phyloP scores from a whole-genome alignment of 2,113 vertebrate species.

The Jacana jacana region DNA sequence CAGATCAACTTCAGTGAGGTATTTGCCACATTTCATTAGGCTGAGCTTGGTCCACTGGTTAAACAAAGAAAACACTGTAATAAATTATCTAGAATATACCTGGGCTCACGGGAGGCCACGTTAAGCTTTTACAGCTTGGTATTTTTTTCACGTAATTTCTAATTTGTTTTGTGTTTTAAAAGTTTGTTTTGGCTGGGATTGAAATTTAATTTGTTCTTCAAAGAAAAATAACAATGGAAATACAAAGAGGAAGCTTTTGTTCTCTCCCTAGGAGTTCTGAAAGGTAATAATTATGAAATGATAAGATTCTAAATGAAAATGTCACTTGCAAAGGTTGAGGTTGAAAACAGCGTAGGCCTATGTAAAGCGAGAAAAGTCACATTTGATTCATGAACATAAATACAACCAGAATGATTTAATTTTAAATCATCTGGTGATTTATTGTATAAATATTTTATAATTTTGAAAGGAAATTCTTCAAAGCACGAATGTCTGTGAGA shows the following conservation, averaged over 20 bases:
- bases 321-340: slow-evolving; percentile 78
- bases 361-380: slow-evolving; percentile 70
- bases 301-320: slow-evolving; percentile 83
- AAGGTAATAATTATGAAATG: slow-evolving; percentile 83
- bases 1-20: background rate
- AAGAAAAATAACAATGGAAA: slow-evolving; percentile 76
- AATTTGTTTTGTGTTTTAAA: slow-evolving; percentile 73
- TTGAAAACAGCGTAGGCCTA: slow-evolving; percentile 68
- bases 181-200: slow-evolving; percentile 75
- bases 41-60: slow-evolving; percentile 3
- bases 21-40: background rate
- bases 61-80: slow-evolving; percentile 64
- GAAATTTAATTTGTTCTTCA: slow-evolving; percentile 81
- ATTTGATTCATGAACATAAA: slow-evolving; percentile 72
- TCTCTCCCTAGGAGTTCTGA: slow-evolving; percentile 76
- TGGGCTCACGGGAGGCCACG: slow-evolving; percentile 19
- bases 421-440: slow-evolving; percentile 73
- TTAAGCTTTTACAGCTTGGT: slow-evolving; percentile 30
- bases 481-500: slow-evolving; percentile 28
- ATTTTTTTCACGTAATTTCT: slow-evolving; percentile 58
- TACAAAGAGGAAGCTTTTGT: slow-evolving; percentile 75
- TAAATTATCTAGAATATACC: slow-evolving; percentile 72
- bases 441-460: slow-evolving; percentile 72
- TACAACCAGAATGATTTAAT: slow-evolving; percentile 70
- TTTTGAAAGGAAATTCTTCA: slow-evolving; percentile 65